A percentile compares a stretch with the other conserved stretches of the same genome.
Conservation (phyloP, 2,888 invertebrate species). For the Pemphredon lugubris region DNA sequence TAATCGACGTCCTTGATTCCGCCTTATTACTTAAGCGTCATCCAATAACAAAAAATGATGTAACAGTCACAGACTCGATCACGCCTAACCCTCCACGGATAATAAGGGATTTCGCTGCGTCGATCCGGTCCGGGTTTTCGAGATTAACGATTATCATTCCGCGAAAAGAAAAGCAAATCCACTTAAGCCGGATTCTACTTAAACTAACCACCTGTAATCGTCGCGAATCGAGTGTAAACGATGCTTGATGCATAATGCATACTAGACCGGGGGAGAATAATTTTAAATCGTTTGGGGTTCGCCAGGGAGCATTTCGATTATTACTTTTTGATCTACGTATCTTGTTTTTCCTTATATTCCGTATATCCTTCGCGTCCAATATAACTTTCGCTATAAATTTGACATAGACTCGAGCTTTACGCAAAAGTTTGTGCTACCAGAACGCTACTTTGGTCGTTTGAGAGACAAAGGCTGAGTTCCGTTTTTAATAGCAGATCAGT, state of each 20-base stretch:
- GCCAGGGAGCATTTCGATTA: too few species aligned
- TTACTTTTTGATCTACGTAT: too few species aligned
- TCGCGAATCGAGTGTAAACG: constrained; percentile 17
- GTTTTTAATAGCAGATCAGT: too few species aligned
- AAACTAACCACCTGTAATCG: constrained; percentile 20
- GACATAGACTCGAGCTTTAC: too few species aligned
- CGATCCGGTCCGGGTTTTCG: neutral
- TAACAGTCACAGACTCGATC: constrained; percentile 1
- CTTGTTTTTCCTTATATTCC: too few species aligned
- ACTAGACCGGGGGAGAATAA: constrained; percentile 11
- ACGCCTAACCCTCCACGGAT: constrained; percentile 9
- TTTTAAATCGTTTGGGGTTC: too few species aligned
- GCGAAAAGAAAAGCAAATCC: constrained; percentile 9
- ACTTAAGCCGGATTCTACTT: constrained; percentile 24
- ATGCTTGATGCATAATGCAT: constrained; percentile 9
- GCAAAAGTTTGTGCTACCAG: too few species aligned
- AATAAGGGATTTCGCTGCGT: neutral
- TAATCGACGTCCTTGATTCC: too few species aligned
- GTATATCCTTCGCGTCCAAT: too few species aligned
- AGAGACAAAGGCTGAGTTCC: too few species aligned
- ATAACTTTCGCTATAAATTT: too few species aligned
- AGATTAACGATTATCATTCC: constrained; percentile 7
- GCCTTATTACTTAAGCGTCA: neutral
- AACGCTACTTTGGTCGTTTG: too few species aligned
- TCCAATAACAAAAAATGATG: neutral